Base-by-base conservation (phyloP, 2,113 vertebrate species). In the Megaceryle maxima region DNA sequence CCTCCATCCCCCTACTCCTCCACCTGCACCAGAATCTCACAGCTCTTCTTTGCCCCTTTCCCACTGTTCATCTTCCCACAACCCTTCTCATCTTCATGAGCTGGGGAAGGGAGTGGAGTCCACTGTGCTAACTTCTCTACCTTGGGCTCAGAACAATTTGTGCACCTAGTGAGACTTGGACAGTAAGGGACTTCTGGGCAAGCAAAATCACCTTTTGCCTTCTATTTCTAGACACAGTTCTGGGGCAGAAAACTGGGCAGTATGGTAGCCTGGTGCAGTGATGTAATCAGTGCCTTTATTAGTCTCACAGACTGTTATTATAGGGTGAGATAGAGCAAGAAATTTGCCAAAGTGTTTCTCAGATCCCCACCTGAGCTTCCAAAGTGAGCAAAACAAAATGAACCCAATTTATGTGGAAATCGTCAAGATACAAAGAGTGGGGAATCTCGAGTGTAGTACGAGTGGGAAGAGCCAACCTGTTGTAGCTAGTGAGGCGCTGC, bases 341-440 rank as follows among this genome's bases (percentile, higher is more conserved):
- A 9, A 5, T 73, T 88, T 80, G 41, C 79, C 73, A 77, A 63
- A 64, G 37, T 15, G 50, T 66, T 88, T 88, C 56, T 87, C 76
- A 63, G 59, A 83, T 80, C 68, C 37, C 76, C 77, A 70, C 55
- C n/a, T 63, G 83, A 90, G 33, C 64, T 94, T 93, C 88, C 64
- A 77, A 83, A 93, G 67, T 46, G 73, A 94, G 64, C 41, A 88
- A 90, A 90, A 77, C 73, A 83, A 94, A 91, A 39, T 22, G 13
- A 62, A n/a, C 24, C 76, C 39, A 73, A 62, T 83, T 93, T 82
- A 39, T 69, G 43, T 78, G 43, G 33, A 82, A 91, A 81, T 95
- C 68, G 41, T 39, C 81, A 60, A 91, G 64, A 81, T 13, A 78
- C 21, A 72, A 68, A 41, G 41, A 62, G 31, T 33, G 13, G 79